phyloP scores from a whole-genome alignment of 2,888 invertebrate species.

The Hypomecis atomaria region DNA sequence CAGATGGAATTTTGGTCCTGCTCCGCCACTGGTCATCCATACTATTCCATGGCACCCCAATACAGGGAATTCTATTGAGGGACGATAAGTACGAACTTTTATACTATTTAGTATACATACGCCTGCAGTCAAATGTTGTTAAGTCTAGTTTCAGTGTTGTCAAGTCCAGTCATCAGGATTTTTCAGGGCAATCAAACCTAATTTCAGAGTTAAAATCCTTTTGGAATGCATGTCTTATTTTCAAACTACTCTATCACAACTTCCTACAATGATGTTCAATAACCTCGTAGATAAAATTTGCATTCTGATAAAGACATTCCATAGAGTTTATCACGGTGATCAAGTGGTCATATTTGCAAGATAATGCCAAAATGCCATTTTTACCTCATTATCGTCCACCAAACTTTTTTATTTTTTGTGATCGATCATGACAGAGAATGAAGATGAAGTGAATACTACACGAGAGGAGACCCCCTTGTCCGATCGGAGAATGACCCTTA shows the following conservation, averaged over 20 bases:
- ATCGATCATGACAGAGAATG: constrained; percentile 42
- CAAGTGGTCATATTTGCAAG: neutral
- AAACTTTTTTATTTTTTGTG: constrained; percentile 12
- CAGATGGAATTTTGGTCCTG: too few species aligned
- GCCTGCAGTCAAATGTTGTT: too few species aligned
- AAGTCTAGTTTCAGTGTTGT: neutral
- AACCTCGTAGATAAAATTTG: constrained; percentile 1
- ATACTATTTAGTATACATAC: too few species aligned
- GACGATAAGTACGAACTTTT: too few species aligned
- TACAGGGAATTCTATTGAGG: too few species aligned
- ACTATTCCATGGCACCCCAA: too few species aligned
- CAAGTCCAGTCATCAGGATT: neutral
- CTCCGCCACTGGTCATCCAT: too few species aligned
- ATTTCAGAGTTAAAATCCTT: neutral
- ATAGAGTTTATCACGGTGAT: neutral
- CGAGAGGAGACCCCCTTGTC: constrained; percentile 67
- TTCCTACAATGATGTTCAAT: constrained; percentile 17
- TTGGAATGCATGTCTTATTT: constrained; percentile 2
- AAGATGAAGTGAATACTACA: constrained; percentile 55
- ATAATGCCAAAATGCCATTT: neutral
- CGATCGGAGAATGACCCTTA: constrained; percentile 77
- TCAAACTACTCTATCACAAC: neutral
- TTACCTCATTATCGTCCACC: neutral
- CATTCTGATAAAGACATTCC: constrained; percentile 2
- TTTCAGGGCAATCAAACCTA: neutral